Evolutionary conservation across 2,888 invertebrate genomes (phyloP), one percentile per base, ranked within the genome.

Genomic region (Melitaea athalia): DNA sequence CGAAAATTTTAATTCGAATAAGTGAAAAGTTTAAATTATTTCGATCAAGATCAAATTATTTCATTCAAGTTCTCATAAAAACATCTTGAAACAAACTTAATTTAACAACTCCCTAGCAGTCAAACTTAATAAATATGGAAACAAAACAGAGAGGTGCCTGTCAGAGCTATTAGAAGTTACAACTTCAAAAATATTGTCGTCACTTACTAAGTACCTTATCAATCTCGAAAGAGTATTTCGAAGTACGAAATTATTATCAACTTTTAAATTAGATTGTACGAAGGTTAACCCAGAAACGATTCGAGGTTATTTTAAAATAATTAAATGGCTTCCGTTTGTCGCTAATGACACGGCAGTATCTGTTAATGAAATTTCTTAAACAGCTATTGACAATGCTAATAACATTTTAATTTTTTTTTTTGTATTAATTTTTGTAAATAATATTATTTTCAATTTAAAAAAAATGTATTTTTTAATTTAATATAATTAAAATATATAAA

Each of bases 121-220:
- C 53, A 53, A 53, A 53, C 31, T 53, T 33, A 53, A 33, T 53
- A 53, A 64, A 47, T 45, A 33, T 47, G 38, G 33, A 49, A 49
- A 50, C 17, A 42, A n/a, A 43, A 65, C n/a, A 49, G 59, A 50
- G 52, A 52, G 42, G 24, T 42, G 50, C 50, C 50, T 52, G 59
- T 59, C 59, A 52, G 59, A 59, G 53, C 31, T 59, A 49, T 65
- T 65, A 50, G 7, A 24, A 38, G 59, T 24, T 17, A 59, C 42
- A 42, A 59, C 17, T 64, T 49, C n/a, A 17, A 49, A 64, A 64
- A 64, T 53, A 53, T 31, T 53, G 49, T 55, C 17, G 50, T n/a
- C 8, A 64, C 38, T 38, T 42, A 17, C 59, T 64, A n/a, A 8
- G 10, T 24, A 43, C 12, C 17, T 59, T 42, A 59, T 49, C 15